These are phyloP conservation scores for Aradophagus sp. DNA, from an alignment of 1,140 invertebrate genomes.

Conservation along the genomic window DNA sequence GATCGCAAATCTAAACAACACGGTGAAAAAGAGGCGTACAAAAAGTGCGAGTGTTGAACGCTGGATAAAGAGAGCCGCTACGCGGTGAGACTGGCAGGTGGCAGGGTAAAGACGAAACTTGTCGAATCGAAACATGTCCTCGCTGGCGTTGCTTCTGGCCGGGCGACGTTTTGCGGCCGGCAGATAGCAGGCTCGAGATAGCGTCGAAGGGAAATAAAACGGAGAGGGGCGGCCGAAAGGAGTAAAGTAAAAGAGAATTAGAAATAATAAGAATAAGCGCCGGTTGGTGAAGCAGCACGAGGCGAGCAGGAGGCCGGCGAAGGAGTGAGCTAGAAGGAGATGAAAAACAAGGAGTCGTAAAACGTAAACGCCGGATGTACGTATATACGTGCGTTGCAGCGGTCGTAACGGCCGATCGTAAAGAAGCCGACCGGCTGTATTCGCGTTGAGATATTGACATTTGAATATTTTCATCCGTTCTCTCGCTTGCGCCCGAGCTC, in stretches of 20 bases:
- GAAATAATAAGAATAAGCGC: slow-evolving; percentile 34
- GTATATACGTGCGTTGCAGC: slow-evolving; percentile 60
- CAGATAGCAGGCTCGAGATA: too few relatives aligned
- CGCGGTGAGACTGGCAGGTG: slow-evolving; percentile 25
- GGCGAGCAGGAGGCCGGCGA: too few relatives aligned
- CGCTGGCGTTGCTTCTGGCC: not conserved
- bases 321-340: too few relatives aligned
- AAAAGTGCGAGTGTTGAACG: too few relatives aligned
- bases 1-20: too few relatives aligned
- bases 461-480: slow-evolving; percentile 68
- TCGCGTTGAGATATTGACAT: slow-evolving; percentile 64
- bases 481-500: too few relatives aligned
- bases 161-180: slow-evolving; percentile 12
- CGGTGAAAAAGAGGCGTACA: too few relatives aligned
- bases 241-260: slow-evolving; percentile 17
- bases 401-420: slow-evolving; percentile 66
- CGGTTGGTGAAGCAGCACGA: slow-evolving; percentile 43
- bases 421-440: slow-evolving; percentile 62
- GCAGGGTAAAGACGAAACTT: slow-evolving; percentile 10
- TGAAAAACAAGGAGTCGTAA: slow-evolving; percentile 56
- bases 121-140: slow-evolving; percentile 13
- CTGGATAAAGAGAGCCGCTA: too few relatives aligned
- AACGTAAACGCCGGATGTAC: slow-evolving; percentile 66
- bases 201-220: not conserved
- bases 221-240: not conserved